phyloP scores from a whole-genome alignment of 2,113 vertebrate species.

The Dromaius novaehollandiae region DNA sequence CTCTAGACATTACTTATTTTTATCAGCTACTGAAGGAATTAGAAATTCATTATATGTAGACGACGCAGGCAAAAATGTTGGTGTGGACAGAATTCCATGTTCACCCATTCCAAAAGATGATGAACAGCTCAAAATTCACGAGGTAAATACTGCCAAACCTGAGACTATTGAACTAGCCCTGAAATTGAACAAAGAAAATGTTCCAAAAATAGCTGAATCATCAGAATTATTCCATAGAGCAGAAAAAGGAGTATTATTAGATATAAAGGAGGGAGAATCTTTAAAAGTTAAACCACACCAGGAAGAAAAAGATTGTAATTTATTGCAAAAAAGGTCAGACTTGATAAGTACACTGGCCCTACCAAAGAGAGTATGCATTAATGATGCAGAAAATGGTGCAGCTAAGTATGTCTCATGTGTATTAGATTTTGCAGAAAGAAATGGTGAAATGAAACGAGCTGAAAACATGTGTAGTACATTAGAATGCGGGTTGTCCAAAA shows the following conservation, averaged over 20 bases:
- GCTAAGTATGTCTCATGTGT: conserved; percentile 39
- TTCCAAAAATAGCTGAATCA: neutral
- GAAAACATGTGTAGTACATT: neutral
- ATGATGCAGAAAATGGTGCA: neutral
- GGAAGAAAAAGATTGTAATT: neutral
- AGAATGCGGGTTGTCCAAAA: neutral
- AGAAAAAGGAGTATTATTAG: neutral
- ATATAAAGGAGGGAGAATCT: neutral
- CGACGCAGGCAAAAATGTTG: neutral
- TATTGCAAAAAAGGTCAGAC: neutral
- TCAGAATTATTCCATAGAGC: neutral
- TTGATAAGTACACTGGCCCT: neutral
- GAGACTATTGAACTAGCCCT: neutral
- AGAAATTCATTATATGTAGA: neutral
- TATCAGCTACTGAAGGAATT: neutral
- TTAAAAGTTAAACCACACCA: neutral
- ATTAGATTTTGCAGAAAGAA: neutral
- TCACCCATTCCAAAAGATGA: neutral
- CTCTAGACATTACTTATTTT: neutral
- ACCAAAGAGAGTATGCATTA: fast-evolving
- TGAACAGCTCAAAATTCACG: neutral
- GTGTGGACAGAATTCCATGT: neutral
- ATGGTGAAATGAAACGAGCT: neutral
- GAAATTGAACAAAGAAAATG: neutral
- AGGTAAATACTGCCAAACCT: neutral